phyloP scores from a whole-genome alignment of 2,113 vertebrate genomes.

The Glareola pratincola region DNA sequence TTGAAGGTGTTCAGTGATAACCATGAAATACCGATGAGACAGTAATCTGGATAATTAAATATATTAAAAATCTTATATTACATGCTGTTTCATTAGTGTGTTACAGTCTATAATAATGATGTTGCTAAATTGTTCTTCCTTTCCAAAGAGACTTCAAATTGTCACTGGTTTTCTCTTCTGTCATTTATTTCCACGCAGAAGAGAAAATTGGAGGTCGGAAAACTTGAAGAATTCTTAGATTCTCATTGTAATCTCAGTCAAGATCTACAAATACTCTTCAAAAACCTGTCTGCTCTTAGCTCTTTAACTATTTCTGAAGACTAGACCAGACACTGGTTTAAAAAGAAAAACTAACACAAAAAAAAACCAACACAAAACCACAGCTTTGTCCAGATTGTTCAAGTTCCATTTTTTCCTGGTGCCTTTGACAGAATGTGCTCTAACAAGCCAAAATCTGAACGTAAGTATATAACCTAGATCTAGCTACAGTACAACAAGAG shows the following conservation, averaged over 20 bases:
- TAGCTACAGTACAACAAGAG: background rate
- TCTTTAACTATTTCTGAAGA: background rate
- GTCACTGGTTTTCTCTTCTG: background rate
- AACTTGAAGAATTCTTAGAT: background rate
- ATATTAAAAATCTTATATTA: conserved; percentile 4
- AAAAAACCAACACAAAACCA: background rate
- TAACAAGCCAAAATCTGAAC: background rate
- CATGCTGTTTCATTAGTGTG: background rate
- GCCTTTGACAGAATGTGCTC: background rate
- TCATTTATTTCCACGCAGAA: background rate
- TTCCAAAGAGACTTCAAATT: background rate
- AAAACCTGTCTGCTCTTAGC: background rate
- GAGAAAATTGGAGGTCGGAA: background rate
- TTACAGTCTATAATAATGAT: background rate
- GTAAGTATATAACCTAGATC: background rate
- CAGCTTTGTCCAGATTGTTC: background rate
- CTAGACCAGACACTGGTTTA: background rate
- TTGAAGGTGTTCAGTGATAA: conserved; percentile 26
- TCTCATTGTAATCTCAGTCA: background rate
- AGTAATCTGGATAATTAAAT: background rate
- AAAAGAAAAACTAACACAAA: background rate
- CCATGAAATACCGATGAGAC: background rate
- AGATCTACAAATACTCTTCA: background rate
- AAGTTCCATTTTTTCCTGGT: background rate
- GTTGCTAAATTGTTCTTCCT: background rate